These are phyloP conservation scores for Aphaenogaster rudis DNA, from an alignment of 1,140 invertebrate genomes.

Conservation along the genomic window DNA sequence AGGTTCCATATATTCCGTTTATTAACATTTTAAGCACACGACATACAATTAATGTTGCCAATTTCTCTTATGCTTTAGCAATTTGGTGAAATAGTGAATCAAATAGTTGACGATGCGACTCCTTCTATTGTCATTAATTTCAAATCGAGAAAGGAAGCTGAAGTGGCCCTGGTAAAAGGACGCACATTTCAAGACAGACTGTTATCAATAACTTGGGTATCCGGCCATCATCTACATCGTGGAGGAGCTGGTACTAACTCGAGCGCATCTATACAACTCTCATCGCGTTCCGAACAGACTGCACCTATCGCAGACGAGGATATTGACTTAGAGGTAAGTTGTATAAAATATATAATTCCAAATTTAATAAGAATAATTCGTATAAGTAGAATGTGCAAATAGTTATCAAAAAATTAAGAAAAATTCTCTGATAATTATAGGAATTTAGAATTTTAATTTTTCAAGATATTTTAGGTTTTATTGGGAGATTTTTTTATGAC, in stretches of 20 bases:
- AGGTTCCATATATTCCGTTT: neutral
- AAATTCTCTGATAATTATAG: neutral
- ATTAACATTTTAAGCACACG: neutral
- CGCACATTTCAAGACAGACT: constrained; percentile 89
- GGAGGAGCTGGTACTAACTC: constrained; percentile 80
- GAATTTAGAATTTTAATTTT: neutral
- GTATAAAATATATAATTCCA: neutral
- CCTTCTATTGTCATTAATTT: constrained; percentile 91
- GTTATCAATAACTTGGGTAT: constrained; percentile 86
- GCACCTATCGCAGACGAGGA: constrained; percentile 82
- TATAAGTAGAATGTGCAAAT: neutral
- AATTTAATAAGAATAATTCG: constrained; percentile 11
- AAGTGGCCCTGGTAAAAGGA: constrained; percentile 90
- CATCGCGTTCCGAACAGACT: constrained; percentile 82
- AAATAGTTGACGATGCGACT: constrained; percentile 89
- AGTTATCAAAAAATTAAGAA: neutral
- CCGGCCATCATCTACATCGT: constrained; percentile 85
- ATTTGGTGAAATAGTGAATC: constrained; percentile 91
- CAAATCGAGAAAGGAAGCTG: constrained; percentile 91
- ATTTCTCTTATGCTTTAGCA: constrained; percentile 86
- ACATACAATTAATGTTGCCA: neutral
- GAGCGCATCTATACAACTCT: constrained; percentile 74
- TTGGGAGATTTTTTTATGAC: neutral
- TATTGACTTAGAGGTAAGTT: constrained; percentile 84
- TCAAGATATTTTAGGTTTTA: constrained; percentile 5